These are phyloP conservation scores for Darevskia mixta DNA, from an alignment of 2,797 vertebrate genomes.

Conservation along the genomic window DNA sequence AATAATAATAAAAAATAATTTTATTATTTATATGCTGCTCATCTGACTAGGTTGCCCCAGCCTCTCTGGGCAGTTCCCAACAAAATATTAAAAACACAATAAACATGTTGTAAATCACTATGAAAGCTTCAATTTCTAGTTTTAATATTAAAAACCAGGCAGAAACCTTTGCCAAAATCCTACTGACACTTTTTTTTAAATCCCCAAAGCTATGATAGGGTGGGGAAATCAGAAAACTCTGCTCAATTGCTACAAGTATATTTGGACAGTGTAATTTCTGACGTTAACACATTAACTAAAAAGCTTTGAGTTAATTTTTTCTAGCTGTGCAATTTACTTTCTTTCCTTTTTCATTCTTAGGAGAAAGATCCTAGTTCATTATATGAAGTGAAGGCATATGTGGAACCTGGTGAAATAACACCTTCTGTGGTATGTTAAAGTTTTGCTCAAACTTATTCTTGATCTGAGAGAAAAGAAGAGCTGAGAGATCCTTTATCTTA, in stretches of 20 bases:
- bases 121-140: not conserved
- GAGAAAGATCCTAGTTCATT: conserved; percentile 88
- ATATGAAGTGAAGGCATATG: conserved; percentile 91
- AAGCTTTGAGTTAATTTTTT: not conserved
- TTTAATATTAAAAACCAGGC: not conserved
- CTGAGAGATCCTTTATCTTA: not conserved
- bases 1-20: too few species aligned
- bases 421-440: conserved; percentile 83
- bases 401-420: conserved; percentile 95
- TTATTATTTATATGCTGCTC: too few species aligned
- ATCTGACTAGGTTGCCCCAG: too few species aligned
- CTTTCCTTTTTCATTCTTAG: conserved; percentile 74
- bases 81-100: too few species aligned
- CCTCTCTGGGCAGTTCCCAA: too few species aligned
- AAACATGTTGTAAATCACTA: not conserved
- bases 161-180: not conserved
- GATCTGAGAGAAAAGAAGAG: conserved; percentile 24
- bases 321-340: conserved; percentile 5
- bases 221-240: not conserved
- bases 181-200: not conserved
- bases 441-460: not conserved
- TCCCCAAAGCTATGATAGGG: not conserved
- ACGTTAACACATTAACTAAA: not conserved
- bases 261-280: not conserved
- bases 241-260: not conserved